Conservation (phyloP, 2,113 vertebrate genomes). For the Labeo rohita region DNA sequence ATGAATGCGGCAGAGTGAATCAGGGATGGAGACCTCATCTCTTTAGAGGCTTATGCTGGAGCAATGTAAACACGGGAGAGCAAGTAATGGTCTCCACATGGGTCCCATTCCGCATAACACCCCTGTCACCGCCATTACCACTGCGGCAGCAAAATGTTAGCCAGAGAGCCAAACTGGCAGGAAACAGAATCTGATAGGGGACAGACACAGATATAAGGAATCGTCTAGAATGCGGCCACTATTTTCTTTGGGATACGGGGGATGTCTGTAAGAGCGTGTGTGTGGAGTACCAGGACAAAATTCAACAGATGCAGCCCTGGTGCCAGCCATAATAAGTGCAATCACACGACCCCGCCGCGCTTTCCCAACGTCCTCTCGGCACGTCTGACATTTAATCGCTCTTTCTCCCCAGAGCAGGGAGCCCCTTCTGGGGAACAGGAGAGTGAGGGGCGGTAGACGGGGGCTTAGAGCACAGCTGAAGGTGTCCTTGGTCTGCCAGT, state of each 20-base stretch:
- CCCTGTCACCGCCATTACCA: slow-evolving; percentile 33
- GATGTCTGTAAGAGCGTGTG: neutral
- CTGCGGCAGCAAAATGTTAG: slow-evolving; percentile 18
- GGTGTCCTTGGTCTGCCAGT: slow-evolving; percentile 46
- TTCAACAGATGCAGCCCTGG: slow-evolving; percentile 23
- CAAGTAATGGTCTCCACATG: slow-evolving; percentile 69
- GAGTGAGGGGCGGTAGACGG: neutral
- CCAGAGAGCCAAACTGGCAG: neutral
- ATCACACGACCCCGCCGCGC: slow-evolving; percentile 33
- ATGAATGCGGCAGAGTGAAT: neutral
- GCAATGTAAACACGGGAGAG: slow-evolving; percentile 64
- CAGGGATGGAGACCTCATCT: neutral
- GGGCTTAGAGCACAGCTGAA: slow-evolving; percentile 35
- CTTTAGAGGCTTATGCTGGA: slow-evolving; percentile 18
- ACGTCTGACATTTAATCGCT: slow-evolving; percentile 57
- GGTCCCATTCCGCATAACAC: slow-evolving; percentile 45
- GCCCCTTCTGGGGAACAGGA: slow-evolving; percentile 11
- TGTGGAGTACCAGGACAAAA: slow-evolving; percentile 12
- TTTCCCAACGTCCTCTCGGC: slow-evolving; percentile 45
- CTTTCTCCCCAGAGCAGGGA: slow-evolving; percentile 13
- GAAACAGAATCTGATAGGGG: slow-evolving; percentile 14
- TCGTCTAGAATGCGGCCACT: neutral
- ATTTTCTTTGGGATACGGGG: neutral
- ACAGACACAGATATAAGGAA: neutral
- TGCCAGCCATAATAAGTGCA: slow-evolving; percentile 47